Conservation (phyloP, 1,140 invertebrate genomes). For the Neodiprion pinetum region DNA sequence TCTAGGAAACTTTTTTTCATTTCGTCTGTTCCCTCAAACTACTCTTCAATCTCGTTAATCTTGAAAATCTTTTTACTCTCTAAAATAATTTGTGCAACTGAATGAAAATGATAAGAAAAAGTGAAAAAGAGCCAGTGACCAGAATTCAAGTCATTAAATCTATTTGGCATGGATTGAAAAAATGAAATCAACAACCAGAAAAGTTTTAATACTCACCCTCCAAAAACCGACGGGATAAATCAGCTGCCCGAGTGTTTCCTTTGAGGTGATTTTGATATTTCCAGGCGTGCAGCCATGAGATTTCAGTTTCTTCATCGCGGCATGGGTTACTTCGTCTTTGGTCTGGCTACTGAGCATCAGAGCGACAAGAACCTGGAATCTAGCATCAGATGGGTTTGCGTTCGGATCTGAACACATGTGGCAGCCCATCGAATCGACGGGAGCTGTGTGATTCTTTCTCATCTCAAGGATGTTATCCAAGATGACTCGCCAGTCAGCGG, state of each 20-base stretch:
- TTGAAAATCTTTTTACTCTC: no score
- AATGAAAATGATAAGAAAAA: no score
- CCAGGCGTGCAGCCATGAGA: conserved; percentile 80
- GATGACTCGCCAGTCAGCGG: conserved; percentile 77
- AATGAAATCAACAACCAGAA: neutral
- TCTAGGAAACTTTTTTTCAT: no score
- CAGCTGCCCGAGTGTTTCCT: conserved; percentile 78
- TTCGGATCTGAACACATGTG: conserved; percentile 79
- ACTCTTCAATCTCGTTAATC: no score
- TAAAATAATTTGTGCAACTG: no score
- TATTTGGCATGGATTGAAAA: conserved; percentile 17
- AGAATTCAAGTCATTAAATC: neutral
- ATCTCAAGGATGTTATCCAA: conserved; percentile 85
- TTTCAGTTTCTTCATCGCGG: conserved; percentile 84
- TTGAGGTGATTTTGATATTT: conserved; percentile 74
- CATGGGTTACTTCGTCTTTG: conserved; percentile 92
- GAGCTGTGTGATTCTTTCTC: conserved; percentile 80
- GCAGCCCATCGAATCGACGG: conserved; percentile 95
- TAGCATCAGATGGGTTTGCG: conserved; percentile 68
- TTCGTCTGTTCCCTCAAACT: no score
- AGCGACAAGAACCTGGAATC: conserved; percentile 90
- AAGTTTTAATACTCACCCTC: conserved; percentile 70
- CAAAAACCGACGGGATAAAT: conserved; percentile 96
- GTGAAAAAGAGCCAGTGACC: neutral
- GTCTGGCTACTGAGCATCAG: conserved; percentile 98